Conservation (phyloP, 2,113 vertebrate genomes). For the Muscicapa adusta region DNA sequence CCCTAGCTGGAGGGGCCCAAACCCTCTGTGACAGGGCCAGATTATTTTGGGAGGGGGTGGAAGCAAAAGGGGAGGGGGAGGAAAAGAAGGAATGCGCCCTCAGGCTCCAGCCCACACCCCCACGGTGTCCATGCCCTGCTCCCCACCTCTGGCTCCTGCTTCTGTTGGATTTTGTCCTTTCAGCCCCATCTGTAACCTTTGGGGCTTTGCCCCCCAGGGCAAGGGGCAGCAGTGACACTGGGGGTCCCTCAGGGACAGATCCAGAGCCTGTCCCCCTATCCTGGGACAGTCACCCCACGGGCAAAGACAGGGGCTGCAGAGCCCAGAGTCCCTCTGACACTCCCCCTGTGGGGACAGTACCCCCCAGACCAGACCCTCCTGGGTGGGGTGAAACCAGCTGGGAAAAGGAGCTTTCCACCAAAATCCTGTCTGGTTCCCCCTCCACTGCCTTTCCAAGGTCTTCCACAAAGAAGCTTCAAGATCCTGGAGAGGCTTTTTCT, state of each 20-base stretch:
- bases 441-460: neutral
- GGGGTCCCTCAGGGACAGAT: neutral
- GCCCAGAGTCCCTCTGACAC: neutral
- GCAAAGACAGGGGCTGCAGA: neutral
- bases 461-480: accelerated
- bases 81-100: neutral
- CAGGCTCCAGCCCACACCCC: neutral
- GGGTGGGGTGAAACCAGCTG: too few species aligned
- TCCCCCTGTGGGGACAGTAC: neutral
- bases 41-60: too few species aligned
- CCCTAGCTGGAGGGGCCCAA: accelerated
- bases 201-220: neutral
- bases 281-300: accelerated
- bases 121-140: accelerated
- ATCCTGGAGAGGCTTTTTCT: neutral
- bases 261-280: accelerated
- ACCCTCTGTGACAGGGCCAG: accelerated
- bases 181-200: neutral
- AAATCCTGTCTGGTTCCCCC: neutral
- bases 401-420: neutral
- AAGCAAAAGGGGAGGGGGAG: neutral
- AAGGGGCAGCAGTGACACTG: neutral
- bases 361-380: neutral
- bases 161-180: neutral
- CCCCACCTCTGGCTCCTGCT: neutral